Conservation (phyloP, 2,888 invertebrate species). For the Caenorhabditis virilis region DNA sequence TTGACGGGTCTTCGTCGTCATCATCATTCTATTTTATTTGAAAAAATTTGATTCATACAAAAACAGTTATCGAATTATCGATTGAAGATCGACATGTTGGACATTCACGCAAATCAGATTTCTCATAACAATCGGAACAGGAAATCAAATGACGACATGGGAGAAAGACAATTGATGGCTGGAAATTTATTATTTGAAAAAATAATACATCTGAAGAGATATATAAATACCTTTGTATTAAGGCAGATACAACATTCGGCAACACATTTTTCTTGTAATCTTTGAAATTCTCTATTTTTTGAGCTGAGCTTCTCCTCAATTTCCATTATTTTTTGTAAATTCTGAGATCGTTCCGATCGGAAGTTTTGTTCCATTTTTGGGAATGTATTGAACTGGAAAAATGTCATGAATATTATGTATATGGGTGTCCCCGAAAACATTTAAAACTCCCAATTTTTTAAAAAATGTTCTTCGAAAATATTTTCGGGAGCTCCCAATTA, state of each 20-base stretch:
- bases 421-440: too few relatives aligned
- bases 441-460: too few relatives aligned
- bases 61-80: slow-evolving; percentile 37
- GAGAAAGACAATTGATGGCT: slow-evolving; percentile 48
- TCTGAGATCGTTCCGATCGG: neutral
- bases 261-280: slow-evolving; percentile 39
- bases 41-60: slow-evolving; percentile 31
- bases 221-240: slow-evolving; percentile 27
- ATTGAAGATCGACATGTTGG: slow-evolving; percentile 43
- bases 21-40: too few relatives aligned
- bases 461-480: too few relatives aligned
- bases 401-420: too few relatives aligned
- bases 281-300: slow-evolving; percentile 34
- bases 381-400: slow-evolving; percentile 30
- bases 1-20: too few relatives aligned
- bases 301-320: slow-evolving; percentile 25
- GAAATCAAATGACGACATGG: slow-evolving; percentile 48
- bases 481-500: too few relatives aligned
- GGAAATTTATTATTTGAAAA: neutral
- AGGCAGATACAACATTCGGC: slow-evolving; percentile 48
- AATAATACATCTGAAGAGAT: neutral
- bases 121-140: slow-evolving; percentile 40
- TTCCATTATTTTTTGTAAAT: slow-evolving; percentile 1
- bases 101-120: slow-evolving; percentile 39
- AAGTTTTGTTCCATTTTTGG: slow-evolving; percentile 22